These are phyloP conservation scores for Rhagoletis zephyria DNA, from an alignment of 1,140 invertebrate genomes.

Conservation along the genomic window DNA sequence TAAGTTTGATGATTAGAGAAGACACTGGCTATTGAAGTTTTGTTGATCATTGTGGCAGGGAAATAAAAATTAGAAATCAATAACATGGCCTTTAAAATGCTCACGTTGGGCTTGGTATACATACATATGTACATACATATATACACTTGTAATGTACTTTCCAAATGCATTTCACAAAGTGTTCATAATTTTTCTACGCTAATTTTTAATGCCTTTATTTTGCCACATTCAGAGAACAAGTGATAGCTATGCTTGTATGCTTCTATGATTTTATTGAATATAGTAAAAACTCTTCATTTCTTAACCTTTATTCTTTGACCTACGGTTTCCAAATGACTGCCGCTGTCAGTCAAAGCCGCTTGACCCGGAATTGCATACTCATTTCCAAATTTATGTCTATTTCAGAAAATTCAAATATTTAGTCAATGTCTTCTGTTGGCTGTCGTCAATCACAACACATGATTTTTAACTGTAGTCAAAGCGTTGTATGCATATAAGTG, in stretches of 20 bases:
- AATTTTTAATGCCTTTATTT: neutral
- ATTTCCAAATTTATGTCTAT: neutral
- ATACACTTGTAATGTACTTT: neutral
- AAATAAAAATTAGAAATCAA: slow-evolving; percentile 24
- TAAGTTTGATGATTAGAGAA: neutral
- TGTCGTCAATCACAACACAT: neutral
- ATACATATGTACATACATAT: neutral
- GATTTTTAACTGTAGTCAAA: neutral
- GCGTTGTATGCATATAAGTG: neutral
- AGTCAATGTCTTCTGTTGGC: neutral
- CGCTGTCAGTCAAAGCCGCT: too few relatives aligned
- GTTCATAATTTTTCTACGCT: slow-evolving; percentile 10
- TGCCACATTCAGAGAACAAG: neutral
- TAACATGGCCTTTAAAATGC: slow-evolving; percentile 16
- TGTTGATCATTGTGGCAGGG: neutral
- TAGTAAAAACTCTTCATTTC: neutral
- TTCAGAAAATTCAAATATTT: neutral
- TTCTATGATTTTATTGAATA: too few relatives aligned
- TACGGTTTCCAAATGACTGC: neutral
- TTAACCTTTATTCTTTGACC: neutral
- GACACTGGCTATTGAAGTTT: neutral
- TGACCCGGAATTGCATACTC: neutral
- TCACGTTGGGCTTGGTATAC: neutral
- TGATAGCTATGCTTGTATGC: neutral
- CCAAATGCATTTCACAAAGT: neutral